Evolutionary conservation across 2,888 invertebrate genomes (phyloP).

Genomic region (Caenorhabditis sp.): DNA sequence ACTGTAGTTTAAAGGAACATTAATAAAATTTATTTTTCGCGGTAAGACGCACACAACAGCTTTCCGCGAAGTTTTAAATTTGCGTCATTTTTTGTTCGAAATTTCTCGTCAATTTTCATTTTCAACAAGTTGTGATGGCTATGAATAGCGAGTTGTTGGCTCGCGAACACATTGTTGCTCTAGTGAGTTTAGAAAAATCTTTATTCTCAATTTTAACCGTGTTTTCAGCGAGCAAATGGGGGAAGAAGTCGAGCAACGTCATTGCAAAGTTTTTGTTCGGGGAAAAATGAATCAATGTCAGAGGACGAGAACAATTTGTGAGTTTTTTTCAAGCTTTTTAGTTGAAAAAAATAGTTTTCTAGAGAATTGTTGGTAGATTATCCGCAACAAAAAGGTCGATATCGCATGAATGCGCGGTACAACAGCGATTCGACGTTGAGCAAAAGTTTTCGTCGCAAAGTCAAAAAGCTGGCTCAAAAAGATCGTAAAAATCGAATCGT

Average conservation of each 20-base stretch:
- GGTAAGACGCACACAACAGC: neutral
- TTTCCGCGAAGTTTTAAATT: neutral
- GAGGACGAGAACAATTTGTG: constrained; percentile 32
- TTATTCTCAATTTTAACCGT: too few species aligned
- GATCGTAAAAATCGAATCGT: constrained; percentile 23
- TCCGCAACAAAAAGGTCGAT: constrained; percentile 32
- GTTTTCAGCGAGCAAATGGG: constrained; percentile 20
- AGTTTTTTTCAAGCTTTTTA: neutral
- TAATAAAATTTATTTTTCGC: neutral
- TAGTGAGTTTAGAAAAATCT: constrained; percentile 16
- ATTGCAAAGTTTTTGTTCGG: constrained; percentile 37
- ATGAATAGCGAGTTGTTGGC: constrained; percentile 30
- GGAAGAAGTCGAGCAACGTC: constrained; percentile 31
- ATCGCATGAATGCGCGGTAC: constrained; percentile 27
- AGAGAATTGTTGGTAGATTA: constrained; percentile 35
- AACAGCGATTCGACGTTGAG: constrained; percentile 35
- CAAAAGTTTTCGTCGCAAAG: constrained; percentile 42
- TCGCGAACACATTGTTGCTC: constrained; percentile 28
- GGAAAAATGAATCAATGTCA: constrained; percentile 18
- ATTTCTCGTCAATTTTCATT: neutral
- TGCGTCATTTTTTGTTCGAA: neutral
- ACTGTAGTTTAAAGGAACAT: too few species aligned
- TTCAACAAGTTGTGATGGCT: constrained; percentile 12
- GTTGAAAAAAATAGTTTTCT: constrained; percentile 2
- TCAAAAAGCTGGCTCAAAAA: constrained; percentile 44